Conservation (phyloP, 2,888 invertebrate genomes). For the Dinocampus coccinellae region DNA sequence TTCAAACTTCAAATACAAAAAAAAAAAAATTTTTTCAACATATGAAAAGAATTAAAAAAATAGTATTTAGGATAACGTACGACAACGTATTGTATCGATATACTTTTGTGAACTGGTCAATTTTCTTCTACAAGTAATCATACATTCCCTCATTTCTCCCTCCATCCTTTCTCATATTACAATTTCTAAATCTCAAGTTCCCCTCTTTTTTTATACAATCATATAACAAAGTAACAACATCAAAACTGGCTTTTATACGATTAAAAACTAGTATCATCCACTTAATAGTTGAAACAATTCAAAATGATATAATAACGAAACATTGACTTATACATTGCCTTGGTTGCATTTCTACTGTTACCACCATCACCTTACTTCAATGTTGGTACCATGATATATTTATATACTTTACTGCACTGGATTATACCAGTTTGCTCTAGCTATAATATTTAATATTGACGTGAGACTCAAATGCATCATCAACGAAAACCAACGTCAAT, state of each 20-base stretch:
- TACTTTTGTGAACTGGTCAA: conserved; percentile 5
- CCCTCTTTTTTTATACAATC: neutral
- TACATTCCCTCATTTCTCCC: conserved; percentile 10
- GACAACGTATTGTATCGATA: conserved; percentile 7
- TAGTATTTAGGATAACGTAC: neutral
- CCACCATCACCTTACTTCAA: too few species aligned
- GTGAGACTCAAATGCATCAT: conserved; percentile 22
- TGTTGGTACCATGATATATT: neutral
- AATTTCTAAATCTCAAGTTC: conserved; percentile 7
- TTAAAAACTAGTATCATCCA: conserved; percentile 23
- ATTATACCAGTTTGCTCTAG: conserved; percentile 63
- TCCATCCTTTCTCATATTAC: conserved; percentile 19
- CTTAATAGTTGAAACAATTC: conserved; percentile 17
- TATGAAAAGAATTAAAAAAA: neutral
- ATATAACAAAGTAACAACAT: neutral
- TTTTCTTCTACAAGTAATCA: neutral
- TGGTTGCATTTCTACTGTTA: too few species aligned
- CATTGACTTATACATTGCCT: too few species aligned
- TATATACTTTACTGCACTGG: conserved; percentile 47
- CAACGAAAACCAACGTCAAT: neutral
- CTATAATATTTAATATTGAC: conserved; percentile 46
- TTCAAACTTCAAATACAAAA: too few species aligned
- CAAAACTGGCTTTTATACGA: neutral
- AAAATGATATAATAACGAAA: conserved; percentile 2
- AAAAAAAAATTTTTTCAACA: neutral